Evolutionary conservation across 2,888 invertebrate species (phyloP).

Genomic region (Leptopilina syphax): DNA sequence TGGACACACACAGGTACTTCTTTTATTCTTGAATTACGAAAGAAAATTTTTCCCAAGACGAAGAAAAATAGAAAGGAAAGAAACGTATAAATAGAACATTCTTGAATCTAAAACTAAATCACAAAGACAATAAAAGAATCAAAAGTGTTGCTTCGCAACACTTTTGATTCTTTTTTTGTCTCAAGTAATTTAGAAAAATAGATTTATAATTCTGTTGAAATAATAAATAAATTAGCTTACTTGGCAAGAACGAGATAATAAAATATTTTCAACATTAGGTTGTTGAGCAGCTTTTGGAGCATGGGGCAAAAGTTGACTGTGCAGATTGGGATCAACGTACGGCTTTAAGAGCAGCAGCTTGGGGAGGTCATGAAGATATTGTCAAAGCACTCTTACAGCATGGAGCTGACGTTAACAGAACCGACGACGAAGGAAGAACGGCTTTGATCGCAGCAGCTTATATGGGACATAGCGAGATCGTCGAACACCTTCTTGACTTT

Average conservation of each 20-base stretch:
- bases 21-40: neutral
- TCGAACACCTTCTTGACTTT: conserved; percentile 87
- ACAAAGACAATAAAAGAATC: no score
- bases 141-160: no score
- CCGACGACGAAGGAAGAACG: conserved; percentile 94
- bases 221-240: no score
- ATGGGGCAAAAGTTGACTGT: conserved; percentile 90
- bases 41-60: neutral
- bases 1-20: conserved; percentile 88
- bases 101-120: no score
- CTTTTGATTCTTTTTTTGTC: no score
- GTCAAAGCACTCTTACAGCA: conserved; percentile 86
- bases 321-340: conserved; percentile 93
- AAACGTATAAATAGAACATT: no score
- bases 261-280: conserved; percentile 78
- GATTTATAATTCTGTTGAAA: no score
- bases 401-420: conserved; percentile 88
- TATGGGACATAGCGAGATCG: conserved; percentile 97
- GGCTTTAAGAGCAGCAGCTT: conserved; percentile 92
- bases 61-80: neutral
- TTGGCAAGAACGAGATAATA: conserved; percentile 45
- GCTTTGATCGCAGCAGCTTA: conserved; percentile 96
- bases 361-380: conserved; percentile 95
- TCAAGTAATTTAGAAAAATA: no score
- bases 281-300: conserved; percentile 87